Base-by-base conservation (phyloP, 1,140 invertebrate species). In the Aphelenchoides besseyi region DNA sequence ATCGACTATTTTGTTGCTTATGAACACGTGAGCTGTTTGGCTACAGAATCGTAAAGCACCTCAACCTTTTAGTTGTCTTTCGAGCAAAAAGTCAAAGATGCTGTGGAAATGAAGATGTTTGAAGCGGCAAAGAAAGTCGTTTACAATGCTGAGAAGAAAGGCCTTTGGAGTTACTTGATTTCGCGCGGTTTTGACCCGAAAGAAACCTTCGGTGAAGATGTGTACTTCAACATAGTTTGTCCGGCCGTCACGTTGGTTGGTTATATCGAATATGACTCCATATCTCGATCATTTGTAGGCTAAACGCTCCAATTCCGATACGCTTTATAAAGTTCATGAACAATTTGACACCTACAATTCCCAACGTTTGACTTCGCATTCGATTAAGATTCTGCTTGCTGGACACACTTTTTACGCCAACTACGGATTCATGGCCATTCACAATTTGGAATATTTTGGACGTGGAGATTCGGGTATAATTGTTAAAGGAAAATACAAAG, bases 391-490 rank as follows among this genome's bases (percentile, higher is more conserved):
- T 5, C 5, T 66, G n/a, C 5, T 8, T 23, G n/a, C n/a, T 23
- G 62, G 62, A 67, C 5, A 23, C 5, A 36, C 26, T 67, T 67
- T 66, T 16, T 66, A 66, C 62, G 5, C 61, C 62, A 66, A 66
- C 3, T 16, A 66, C 33, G 62, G 26, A 5, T 5, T 66, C 16
- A 52, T 66, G 30, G 62, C 3, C 16, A 8, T 66, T 3, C 62
- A 66, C 62, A 66, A 66, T 29, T 16, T 59, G 5, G 30, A 16
- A 67, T 5, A 59, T 8, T 66, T 66, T 29, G 62, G 62, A 66
- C 62, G 62, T 8, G 62, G 62, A 48, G 52, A 36, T 67, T 8
- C 5, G 30, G 62, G 62, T 66, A 18, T 8, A 8, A 8, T 8
- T 8, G 30, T 16, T 55, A 8, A 8, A 66, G 5, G 54, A 5